phyloP scores from a whole-genome alignment of 1,140 invertebrate genomes.

The Macrosteles quadrilineatus region DNA sequence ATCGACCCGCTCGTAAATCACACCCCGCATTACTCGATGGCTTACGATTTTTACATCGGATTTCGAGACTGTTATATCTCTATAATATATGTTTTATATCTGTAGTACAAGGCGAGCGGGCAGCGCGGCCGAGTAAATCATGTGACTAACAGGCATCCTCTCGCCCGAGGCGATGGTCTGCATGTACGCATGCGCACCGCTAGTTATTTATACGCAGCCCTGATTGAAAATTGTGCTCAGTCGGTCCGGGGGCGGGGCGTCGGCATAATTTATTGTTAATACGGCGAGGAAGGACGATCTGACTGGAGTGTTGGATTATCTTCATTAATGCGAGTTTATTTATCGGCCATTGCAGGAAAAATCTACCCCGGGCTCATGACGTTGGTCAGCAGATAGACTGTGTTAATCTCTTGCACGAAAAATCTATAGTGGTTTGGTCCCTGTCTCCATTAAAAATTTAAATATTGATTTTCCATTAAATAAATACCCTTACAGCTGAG shows the following conservation, averaged over 20 bases:
- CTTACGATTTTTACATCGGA: slow-evolving; percentile 15
- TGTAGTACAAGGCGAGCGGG: neutral
- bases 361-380: too few relatives aligned
- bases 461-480: too few relatives aligned
- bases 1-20: slow-evolving; percentile 8
- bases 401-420: too few relatives aligned
- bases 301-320: neutral
- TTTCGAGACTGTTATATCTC: slow-evolving; percentile 23
- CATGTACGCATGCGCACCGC: neutral
- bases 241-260: neutral
- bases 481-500: too few relatives aligned
- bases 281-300: neutral
- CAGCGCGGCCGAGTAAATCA: slow-evolving; percentile 1
- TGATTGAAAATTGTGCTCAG: slow-evolving; percentile 21
- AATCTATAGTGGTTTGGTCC: too few relatives aligned
- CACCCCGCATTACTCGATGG: slow-evolving; percentile 10
- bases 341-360: too few relatives aligned
- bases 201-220: neutral
- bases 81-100: slow-evolving; percentile 21
- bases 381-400: too few relatives aligned
- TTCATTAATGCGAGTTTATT: too few relatives aligned
- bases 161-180: neutral
- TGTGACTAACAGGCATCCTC: neutral
- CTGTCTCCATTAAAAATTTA: too few relatives aligned
- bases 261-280: neutral